Evolutionary conservation across 2,113 vertebrate species (phyloP).

Genomic region (Pachycephala philippinensis): DNA sequence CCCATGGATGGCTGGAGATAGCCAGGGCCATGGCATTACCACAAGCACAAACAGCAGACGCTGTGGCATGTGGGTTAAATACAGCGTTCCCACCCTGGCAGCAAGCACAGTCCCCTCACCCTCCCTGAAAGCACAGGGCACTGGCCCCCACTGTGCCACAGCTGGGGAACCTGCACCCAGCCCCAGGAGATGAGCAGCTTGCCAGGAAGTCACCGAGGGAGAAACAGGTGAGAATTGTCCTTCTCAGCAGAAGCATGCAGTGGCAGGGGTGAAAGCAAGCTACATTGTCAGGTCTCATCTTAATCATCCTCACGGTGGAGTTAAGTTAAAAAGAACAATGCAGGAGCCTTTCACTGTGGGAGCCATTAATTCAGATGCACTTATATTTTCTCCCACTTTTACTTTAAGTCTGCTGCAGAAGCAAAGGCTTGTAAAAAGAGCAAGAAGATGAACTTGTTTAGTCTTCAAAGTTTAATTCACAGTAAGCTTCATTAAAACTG

Average conservation of each 20-base stretch:
- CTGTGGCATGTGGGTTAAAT: accelerated
- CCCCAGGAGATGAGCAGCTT: background rate
- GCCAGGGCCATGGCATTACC: accelerated
- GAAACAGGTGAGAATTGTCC: background rate
- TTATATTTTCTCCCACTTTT: background rate
- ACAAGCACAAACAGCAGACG: background rate
- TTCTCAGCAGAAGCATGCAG: background rate
- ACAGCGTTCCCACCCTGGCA: background rate
- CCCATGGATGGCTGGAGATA: accelerated
- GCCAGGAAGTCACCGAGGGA: accelerated
- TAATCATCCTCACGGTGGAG: background rate
- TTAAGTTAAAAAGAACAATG: background rate
- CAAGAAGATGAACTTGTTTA: background rate
- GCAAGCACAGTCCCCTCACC: background rate
- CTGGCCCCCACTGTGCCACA: background rate
- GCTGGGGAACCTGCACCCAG: background rate
- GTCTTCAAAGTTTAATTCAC: background rate
- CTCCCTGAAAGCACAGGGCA: accelerated
- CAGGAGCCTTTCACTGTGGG: background rate
- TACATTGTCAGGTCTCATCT: background rate
- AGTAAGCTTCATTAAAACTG: background rate
- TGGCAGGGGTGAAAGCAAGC: background rate
- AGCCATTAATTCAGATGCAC: background rate
- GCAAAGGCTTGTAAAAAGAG: background rate
- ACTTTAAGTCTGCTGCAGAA: background rate